A percentile compares a stretch with the other conserved stretches of the same genome.
Evolutionary conservation across 2,888 invertebrate genomes (phyloP).

Genomic region (Tenodera sinensis): DNA sequence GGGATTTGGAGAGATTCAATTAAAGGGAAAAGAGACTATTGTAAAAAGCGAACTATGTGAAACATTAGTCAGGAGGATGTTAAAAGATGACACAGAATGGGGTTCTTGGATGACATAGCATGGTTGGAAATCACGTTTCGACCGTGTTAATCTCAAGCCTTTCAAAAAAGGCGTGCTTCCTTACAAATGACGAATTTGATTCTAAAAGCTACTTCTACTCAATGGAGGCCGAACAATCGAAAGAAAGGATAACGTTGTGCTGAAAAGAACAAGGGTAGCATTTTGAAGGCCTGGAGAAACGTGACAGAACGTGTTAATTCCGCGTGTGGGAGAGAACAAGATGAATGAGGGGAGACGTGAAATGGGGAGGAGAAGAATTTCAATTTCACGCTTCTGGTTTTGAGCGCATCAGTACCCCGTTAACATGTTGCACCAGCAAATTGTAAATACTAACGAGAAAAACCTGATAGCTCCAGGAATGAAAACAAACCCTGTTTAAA

Average conservation of each 20-base stretch:
- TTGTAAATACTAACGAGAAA: neutral
- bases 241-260: neutral
- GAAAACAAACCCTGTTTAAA: neutral
- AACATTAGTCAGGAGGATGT: too few relatives aligned
- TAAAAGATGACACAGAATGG: neutral
- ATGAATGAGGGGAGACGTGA: neutral
- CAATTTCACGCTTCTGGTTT: neutral
- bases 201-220: neutral
- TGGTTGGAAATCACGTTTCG: neutral
- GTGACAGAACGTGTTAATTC: neutral
- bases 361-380: neutral
- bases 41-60: too few relatives aligned
- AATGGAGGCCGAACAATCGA: neutral
- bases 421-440: neutral
- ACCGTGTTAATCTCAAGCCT: neutral
- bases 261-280: neutral
- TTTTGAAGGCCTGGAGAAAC: neutral
- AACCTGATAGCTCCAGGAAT: neutral
- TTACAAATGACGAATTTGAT: neutral
- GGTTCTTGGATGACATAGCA: neutral
- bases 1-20: too few relatives aligned
- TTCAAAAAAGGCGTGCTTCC: neutral
- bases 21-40: too few relatives aligned
- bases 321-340: neutral
- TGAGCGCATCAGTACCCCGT: neutral